These are phyloP conservation scores for Bradynema listronoti DNA, from an alignment of 1,140 invertebrate genomes.

Conservation along the genomic window DNA sequence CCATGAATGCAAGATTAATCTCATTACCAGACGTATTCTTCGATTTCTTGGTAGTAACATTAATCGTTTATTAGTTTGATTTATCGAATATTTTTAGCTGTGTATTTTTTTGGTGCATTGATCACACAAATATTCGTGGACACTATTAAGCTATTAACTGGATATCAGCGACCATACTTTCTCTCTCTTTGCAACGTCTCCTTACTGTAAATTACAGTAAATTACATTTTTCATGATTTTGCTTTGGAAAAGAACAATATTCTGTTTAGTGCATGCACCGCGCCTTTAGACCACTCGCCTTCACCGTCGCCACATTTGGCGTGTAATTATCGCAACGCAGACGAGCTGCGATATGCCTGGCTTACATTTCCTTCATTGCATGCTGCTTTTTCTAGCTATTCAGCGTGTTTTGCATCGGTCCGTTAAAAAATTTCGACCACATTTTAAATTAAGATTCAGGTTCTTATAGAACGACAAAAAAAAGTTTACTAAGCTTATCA, in stretches of 20 bases:
- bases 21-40: slow-evolving; percentile 53
- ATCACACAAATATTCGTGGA: slow-evolving; percentile 58
- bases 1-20: slow-evolving; percentile 49
- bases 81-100: slow-evolving; percentile 31
- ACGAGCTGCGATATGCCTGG: slow-evolving; percentile 58
- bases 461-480: too few relatives aligned
- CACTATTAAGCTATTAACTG: slow-evolving; percentile 54
- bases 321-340: slow-evolving; percentile 51
- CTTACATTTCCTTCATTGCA: slow-evolving; percentile 56
- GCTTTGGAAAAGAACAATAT: slow-evolving; percentile 3
- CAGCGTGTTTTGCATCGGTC: slow-evolving; percentile 54
- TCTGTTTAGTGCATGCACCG: slow-evolving; percentile 51
- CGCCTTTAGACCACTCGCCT: slow-evolving; percentile 56
- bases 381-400: slow-evolving; percentile 55
- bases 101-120: slow-evolving; percentile 55
- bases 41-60: slow-evolving; percentile 46
- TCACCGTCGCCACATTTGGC: slow-evolving; percentile 57
- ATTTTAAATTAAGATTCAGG: slow-evolving; percentile 5
- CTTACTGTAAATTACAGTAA: slow-evolving; percentile 33
- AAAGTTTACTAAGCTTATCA: too few relatives aligned
- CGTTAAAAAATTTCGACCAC: slow-evolving; percentile 20
- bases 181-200: slow-evolving; percentile 56
- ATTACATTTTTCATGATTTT: slow-evolving; percentile 18
- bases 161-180: slow-evolving; percentile 56
- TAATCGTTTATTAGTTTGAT: not conserved